phyloP scores from a whole-genome alignment of 1,140 invertebrate species.

The Octopus bimaculoides region DNA sequence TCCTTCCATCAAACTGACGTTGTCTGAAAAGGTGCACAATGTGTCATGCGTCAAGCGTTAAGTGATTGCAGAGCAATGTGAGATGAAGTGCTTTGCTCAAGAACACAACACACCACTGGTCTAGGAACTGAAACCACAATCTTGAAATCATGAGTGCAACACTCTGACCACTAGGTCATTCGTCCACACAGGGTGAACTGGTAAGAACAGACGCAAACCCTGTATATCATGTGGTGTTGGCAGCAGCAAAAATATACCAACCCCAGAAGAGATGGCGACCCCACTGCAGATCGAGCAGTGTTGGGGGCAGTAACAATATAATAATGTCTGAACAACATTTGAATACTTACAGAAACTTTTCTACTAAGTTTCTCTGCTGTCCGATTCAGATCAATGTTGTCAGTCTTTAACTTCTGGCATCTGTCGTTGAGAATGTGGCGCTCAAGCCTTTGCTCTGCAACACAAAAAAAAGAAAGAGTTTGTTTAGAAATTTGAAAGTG shows the following conservation, averaged over 20 bases:
- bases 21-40: too few species aligned
- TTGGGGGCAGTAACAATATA: too few species aligned
- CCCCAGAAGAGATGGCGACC: neutral
- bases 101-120: too few species aligned
- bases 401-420: constrained; percentile 36
- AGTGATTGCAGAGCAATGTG: too few species aligned
- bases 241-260: neutral
- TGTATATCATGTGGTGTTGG: too few species aligned
- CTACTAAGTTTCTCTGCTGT: constrained; percentile 39
- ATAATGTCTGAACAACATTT: too few species aligned
- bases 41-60: too few species aligned
- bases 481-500: neutral
- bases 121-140: too few species aligned
- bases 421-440: constrained; percentile 39
- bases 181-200: neutral
- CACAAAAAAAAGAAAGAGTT: constrained; percentile 12
- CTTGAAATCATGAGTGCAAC: too few species aligned
- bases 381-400: constrained; percentile 43
- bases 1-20: too few species aligned
- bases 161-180: too few species aligned
- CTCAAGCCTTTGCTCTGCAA: constrained; percentile 48
- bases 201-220: neutral
- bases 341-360: constrained; percentile 43
- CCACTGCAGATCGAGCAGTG: neutral
- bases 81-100: too few species aligned